Evolutionary conservation across 1,140 invertebrate genomes (phyloP).

Genomic region (Zaprionus taronus): DNA sequence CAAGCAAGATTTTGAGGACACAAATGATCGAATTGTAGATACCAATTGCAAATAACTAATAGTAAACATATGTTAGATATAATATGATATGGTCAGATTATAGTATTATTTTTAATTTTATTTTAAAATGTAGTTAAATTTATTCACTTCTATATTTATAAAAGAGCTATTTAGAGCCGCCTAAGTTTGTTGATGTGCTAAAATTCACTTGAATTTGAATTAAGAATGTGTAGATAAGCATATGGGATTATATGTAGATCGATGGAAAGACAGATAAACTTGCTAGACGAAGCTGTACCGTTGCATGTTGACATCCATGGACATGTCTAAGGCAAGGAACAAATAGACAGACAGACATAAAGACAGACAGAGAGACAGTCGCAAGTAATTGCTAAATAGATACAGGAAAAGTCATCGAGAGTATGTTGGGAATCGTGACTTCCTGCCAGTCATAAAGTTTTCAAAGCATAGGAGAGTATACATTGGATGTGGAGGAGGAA

Average conservation of each 20-base stretch:
- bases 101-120: too few relatives aligned
- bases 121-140: fast-evolving
- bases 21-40: not conserved
- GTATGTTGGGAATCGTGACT: slow-evolving; percentile 67
- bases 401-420: slow-evolving; percentile 14
- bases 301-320: slow-evolving; percentile 31
- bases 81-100: too few relatives aligned
- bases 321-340: slow-evolving; percentile 41
- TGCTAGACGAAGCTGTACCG: slow-evolving; percentile 17
- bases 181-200: slow-evolving; percentile 42
- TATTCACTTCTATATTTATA: not conserved
- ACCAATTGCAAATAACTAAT: not conserved
- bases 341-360: not conserved
- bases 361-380: slow-evolving; percentile 31
- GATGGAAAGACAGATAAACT: slow-evolving; percentile 21
- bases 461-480: slow-evolving; percentile 18
- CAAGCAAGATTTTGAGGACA: not conserved
- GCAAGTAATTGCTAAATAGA: slow-evolving; percentile 33
- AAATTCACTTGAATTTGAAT: slow-evolving; percentile 64
- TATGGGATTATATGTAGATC: not conserved
- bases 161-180: not conserved
- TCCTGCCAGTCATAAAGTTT: slow-evolving; percentile 73
- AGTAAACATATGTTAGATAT: too few relatives aligned
- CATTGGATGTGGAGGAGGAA: slow-evolving; percentile 7
- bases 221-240: slow-evolving; percentile 41